Base-by-base conservation (phyloP, 2,113 vertebrate species). In the Microcebus tavaratra region DNA sequence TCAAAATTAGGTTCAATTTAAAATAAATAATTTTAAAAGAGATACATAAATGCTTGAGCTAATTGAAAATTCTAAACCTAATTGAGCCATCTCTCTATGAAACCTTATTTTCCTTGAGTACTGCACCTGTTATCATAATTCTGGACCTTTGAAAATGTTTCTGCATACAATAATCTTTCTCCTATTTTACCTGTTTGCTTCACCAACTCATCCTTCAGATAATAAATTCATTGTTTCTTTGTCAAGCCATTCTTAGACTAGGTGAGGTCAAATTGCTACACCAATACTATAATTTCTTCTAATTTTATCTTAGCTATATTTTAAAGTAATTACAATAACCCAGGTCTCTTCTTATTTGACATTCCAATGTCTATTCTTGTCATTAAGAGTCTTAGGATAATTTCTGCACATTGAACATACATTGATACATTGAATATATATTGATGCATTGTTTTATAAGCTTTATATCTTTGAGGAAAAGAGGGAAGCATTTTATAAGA, bases 401-500 rank as follows among this genome's bases (percentile, higher is more conserved):
- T 6, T 25, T 50, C 53, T 59, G 7, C 36, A 45, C 45, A 53
- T 2, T 39, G 14, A 67, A 1, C 68, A n/a, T 31, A 13, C 7
- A 21, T 36, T 6, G 9, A 45, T 88, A 57, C 10, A 80, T 29
- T 8, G 65, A 67, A 2, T 73, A n/a, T 31, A 17, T 8, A 21
- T 45, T 6, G 7, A 45, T 88, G 50, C 8, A 80, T 29, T 8
- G 59, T 92, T 72, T 39, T 25, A 53, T 34, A n/a, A 15, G 5
- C 17, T 75, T 65, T 0, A 27, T 68, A 6, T 21, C 27, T 83
- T 65, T 83, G 14, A 63, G 7, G 55, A 39, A 63, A 15, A 42
- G 0, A 83, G 2, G 2, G 0, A 13, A 83, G n/a, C 1, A 39
- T 17, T 50, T 76, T 13, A 18, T 4, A 55, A n/a, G 39, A 0